Conservation (phyloP, 2,888 invertebrate genomes). For the Crocallis elinguaria region DNA sequence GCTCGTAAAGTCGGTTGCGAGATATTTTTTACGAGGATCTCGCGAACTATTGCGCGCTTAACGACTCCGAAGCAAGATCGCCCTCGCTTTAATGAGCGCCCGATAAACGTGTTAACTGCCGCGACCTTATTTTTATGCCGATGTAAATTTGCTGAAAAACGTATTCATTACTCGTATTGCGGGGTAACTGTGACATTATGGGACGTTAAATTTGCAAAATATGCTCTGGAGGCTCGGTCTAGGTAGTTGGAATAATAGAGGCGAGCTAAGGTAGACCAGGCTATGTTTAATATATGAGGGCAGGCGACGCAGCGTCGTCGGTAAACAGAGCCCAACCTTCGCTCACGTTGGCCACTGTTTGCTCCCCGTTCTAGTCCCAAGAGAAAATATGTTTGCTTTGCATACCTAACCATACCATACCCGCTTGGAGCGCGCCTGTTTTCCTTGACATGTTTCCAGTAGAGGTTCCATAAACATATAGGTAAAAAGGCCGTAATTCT, state of each 20-base stretch:
- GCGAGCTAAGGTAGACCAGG: slow-evolving; percentile 68
- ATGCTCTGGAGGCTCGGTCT: slow-evolving; percentile 44
- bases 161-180: slow-evolving; percentile 78
- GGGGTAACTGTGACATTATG: slow-evolving; percentile 55
- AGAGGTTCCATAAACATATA: slow-evolving; percentile 61
- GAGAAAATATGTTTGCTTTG: slow-evolving; percentile 84
- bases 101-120: slow-evolving; percentile 85
- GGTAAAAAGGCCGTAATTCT: slow-evolving; percentile 33
- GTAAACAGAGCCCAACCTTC: slow-evolving; percentile 79
- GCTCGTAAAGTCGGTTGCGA: slow-evolving; percentile 84
- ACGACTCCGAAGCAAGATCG: slow-evolving; percentile 85
- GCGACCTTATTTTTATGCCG: slow-evolving; percentile 83
- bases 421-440: slow-evolving; percentile 64
- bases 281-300: slow-evolving; percentile 83
- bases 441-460: slow-evolving; percentile 76
- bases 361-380: slow-evolving; percentile 80
- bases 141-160: slow-evolving; percentile 83
- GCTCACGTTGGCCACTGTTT: slow-evolving; percentile 78
- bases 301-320: slow-evolving; percentile 78
- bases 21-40: slow-evolving; percentile 85
- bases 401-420: slow-evolving; percentile 77
- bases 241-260: slow-evolving; percentile 47
- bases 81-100: slow-evolving; percentile 84
- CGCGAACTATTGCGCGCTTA: slow-evolving; percentile 85
- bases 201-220: slow-evolving; percentile 50